Evolutionary conservation across 2,888 invertebrate genomes (phyloP).

Genomic region (Drosophila greeni): DNA sequence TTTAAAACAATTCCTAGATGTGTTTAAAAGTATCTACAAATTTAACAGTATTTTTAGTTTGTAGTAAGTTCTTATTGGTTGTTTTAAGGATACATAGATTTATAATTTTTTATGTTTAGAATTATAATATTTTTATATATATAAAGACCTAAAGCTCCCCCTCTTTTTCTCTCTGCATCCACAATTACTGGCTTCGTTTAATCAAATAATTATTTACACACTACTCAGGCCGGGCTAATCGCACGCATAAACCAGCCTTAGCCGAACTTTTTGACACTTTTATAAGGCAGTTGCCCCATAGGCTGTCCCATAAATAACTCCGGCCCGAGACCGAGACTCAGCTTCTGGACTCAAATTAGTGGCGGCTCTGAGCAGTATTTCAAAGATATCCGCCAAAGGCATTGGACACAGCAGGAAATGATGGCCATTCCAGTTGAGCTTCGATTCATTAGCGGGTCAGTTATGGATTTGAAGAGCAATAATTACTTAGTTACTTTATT

Average conservation of each 20-base stretch:
- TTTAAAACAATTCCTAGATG: too few species aligned
- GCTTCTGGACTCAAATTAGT: conserved; percentile 67
- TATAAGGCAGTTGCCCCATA: conserved; percentile 67
- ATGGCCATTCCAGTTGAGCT: conserved; percentile 21
- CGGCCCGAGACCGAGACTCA: conserved; percentile 47
- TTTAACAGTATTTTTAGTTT: not conserved
- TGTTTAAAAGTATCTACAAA: not conserved
- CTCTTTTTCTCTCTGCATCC: not conserved
- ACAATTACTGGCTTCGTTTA: conserved; percentile 28
- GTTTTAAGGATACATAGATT: too few species aligned
- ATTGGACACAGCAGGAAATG: conserved; percentile 38
- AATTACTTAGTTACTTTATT: conserved; percentile 29
- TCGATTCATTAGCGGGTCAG: conserved; percentile 41
- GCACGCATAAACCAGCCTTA: conserved; percentile 61
- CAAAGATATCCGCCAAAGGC: conserved; percentile 36
- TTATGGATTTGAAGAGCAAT: conserved; percentile 17
- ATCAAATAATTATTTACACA: conserved; percentile 66
- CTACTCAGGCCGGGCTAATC: conserved; percentile 48
- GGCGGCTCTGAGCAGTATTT: conserved; percentile 34
- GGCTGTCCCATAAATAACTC: conserved; percentile 71
- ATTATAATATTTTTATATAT: too few species aligned
- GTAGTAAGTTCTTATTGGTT: not conserved
- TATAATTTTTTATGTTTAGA: too few species aligned
- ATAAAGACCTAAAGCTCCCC: too few species aligned
- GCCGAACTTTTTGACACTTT: conserved; percentile 71